Percentiles rank a stretch among this genome's conserved stretches.
Evolutionary conservation across 2,113 vertebrate species (phyloP).

Genomic region (Rhinolophus ferrumequinum): DNA sequence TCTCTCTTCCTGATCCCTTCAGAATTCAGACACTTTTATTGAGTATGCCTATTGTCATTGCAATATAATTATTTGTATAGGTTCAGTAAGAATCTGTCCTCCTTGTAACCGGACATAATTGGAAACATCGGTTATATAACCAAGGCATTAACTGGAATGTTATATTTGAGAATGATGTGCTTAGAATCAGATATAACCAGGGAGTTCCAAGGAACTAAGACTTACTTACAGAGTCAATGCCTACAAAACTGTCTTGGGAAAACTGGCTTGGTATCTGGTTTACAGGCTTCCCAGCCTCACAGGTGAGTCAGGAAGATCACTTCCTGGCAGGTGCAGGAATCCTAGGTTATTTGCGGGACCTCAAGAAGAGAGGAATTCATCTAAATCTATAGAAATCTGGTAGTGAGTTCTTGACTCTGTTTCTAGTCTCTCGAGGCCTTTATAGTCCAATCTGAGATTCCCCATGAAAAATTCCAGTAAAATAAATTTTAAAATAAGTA

Average conservation of each 20-base stretch:
- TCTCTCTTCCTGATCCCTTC: background rate
- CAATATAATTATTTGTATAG: background rate
- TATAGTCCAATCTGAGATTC: background rate
- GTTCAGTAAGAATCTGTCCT: background rate
- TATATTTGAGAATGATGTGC: background rate
- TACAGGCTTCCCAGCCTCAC: background rate
- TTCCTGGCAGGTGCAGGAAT: background rate
- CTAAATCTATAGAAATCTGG: background rate
- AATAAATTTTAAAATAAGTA: constrained; percentile 6
- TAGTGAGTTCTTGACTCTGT: background rate
- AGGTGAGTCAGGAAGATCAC: background rate
- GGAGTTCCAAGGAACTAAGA: background rate
- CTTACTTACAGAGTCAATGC: background rate
- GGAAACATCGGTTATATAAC: background rate
- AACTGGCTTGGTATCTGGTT: background rate
- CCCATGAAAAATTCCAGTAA: background rate
- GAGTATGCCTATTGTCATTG: background rate
- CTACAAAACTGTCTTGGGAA: background rate
- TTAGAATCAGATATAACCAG: background rate
- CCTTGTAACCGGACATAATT: background rate
- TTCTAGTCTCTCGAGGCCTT: background rate
- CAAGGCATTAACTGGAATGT: background rate
- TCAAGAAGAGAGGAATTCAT: background rate
- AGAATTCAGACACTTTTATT: background rate
- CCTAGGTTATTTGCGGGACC: background rate